Evolutionary conservation across 2,797 vertebrate genomes (phyloP), one percentile per base, ranked within the genome.

Genomic region (Lateolabrax maculatus): DNA sequence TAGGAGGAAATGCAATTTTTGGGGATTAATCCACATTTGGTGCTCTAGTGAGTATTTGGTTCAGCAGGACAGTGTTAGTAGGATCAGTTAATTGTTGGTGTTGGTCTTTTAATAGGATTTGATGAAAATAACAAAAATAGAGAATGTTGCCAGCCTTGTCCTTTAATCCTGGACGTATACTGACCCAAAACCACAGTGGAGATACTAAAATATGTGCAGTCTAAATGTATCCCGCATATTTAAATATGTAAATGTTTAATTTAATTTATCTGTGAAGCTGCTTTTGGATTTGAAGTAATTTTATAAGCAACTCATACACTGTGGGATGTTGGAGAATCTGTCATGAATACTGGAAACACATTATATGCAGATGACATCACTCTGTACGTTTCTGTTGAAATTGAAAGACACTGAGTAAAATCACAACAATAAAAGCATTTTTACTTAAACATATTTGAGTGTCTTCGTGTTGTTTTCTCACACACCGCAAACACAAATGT

Each of bases 351-450:
- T 37, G 7, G 10, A 39, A 39, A 7, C 39, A 48, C 21, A n/a
- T 27, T 21, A 13, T 74, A 64, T 53, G 52, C 65, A 48, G 65
- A 66, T 31, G 46, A 75, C 39, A 37, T 67, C 21, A 72, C 46
- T 41, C 37, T 57, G 11, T 62, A 37, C 25, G 1, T 65, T 13
- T 65, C 37, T 34, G 58, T 63, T 73, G 6, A 2, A 76, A 27
- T 53, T 27, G 13, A 36, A 57, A 36, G 11, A 41, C 18, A 13
- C 36, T 8, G 57, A 48, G 27, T 44, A 34, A 36, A 52, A 58
- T 51, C n/a, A 23, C 41, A 43, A 62, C 48, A 57, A 48, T 64
- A 37, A 78, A 78, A 55, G 4, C 12, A 37, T n/a, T 65, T 66
- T 27, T 16, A 43, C 44, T 57, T 9, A 16, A 8, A 2, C 4